These are phyloP conservation scores for Anagyrus pseudococci DNA, from an alignment of 2,888 invertebrate species.

Conservation along the genomic window DNA sequence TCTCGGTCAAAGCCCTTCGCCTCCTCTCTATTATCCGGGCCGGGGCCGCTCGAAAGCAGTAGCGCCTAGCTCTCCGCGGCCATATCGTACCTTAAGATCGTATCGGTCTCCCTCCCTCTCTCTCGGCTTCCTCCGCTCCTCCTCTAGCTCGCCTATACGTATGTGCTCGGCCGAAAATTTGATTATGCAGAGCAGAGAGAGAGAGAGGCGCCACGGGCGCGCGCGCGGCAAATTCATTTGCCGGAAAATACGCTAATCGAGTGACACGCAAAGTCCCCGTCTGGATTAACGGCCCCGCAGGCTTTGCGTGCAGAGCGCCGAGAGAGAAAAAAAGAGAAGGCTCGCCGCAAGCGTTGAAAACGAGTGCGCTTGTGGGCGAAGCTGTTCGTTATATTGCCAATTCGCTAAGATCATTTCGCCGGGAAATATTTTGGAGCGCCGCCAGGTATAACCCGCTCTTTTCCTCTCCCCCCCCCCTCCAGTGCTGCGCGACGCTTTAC, in stretches of 20 bases:
- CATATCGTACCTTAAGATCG: constrained; percentile 39
- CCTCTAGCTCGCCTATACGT: neutral
- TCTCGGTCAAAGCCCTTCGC: neutral
- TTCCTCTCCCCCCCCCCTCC: too few relatives aligned
- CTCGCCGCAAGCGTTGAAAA: too few relatives aligned
- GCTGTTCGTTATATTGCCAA: constrained; percentile 41
- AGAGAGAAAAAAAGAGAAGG: constrained; percentile 3
- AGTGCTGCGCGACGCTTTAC: too few relatives aligned
- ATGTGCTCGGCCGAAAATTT: constrained; percentile 36
- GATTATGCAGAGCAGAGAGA: constrained; percentile 39
- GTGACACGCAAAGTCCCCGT: constrained; percentile 30
- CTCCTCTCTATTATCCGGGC: constrained; percentile 31
- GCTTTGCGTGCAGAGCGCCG: neutral
- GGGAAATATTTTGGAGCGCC: constrained; percentile 30
- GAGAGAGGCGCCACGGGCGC: constrained; percentile 18
- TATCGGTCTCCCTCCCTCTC: constrained; percentile 29
- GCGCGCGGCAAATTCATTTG: constrained; percentile 39
- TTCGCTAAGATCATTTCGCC: constrained; percentile 39
- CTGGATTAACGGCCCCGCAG: constrained; percentile 19
- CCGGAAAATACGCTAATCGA: constrained; percentile 43
- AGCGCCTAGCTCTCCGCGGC: too few relatives aligned
- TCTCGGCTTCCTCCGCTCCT: neutral
- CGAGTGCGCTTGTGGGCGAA: too few relatives aligned
- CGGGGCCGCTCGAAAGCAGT: neutral
- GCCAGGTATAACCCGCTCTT: constrained; percentile 39